These are phyloP conservation scores for Leucoraja erinaceus DNA, from an alignment of 2,113 vertebrate species.

Conservation along the genomic window DNA sequence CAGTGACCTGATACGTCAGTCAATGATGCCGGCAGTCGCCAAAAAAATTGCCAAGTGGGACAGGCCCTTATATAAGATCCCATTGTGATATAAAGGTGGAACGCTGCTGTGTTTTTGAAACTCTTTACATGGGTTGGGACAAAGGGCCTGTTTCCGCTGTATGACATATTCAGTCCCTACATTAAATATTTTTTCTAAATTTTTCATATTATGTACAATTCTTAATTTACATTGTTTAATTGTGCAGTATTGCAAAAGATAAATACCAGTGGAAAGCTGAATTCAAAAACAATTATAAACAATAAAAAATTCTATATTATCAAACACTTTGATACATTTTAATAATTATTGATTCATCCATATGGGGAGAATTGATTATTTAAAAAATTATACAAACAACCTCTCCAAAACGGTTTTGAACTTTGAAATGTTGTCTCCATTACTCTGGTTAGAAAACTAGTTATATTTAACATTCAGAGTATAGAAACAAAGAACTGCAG, in stretches of 20 bases:
- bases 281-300: background rate
- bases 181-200: no score
- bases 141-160: no score
- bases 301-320: background rate
- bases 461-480: background rate
- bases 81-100: no score
- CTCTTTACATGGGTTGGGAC: no score
- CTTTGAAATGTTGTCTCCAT: background rate
- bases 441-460: background rate
- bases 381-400: background rate
- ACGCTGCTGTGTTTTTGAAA: no score
- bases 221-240: background rate
- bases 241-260: background rate
- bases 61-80: no score
- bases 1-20: no score
- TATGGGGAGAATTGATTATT: background rate
- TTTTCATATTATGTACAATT: no score
- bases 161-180: no score
- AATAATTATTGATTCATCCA: background rate
- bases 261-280: background rate
- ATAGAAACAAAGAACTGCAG: no score
- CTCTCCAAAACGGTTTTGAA: background rate
- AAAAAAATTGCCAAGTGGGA: no score
- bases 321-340: background rate
- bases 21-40: no score